Evolutionary conservation across 1,140 invertebrate genomes (phyloP).

Genomic region (Watersipora subatra): DNA sequence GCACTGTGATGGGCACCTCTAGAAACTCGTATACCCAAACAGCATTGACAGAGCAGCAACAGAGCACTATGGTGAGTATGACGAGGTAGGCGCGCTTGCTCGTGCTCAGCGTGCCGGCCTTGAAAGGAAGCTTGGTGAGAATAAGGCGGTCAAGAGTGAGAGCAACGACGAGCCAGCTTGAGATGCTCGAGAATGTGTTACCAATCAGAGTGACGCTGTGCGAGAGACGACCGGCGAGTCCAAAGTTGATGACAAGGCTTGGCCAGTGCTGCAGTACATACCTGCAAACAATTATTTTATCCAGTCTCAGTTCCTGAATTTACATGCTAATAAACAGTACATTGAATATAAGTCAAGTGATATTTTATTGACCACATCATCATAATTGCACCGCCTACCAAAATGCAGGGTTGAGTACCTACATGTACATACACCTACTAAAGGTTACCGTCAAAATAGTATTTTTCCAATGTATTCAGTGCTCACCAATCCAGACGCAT

Average conservation of each 20-base stretch:
- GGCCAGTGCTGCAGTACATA: background rate
- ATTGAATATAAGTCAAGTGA: background rate
- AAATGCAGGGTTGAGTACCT: too few species aligned
- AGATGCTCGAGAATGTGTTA: background rate
- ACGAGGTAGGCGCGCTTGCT: background rate
- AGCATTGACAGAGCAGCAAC: background rate
- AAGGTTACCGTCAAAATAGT: too few species aligned
- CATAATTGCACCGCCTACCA: too few species aligned
- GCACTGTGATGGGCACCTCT: background rate
- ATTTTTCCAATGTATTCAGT: too few species aligned
- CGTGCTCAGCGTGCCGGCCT: background rate
- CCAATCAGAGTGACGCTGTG: background rate
- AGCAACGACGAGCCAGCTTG: background rate
- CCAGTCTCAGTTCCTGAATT: background rate
- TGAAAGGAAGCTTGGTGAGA: background rate
- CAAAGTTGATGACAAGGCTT: background rate
- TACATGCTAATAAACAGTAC: background rate
- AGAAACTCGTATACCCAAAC: background rate
- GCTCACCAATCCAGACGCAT: too few species aligned
- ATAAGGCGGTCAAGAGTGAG: background rate
- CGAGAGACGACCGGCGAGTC: background rate
- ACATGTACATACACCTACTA: too few species aligned
- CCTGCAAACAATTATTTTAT: background rate
- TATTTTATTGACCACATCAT: background rate
- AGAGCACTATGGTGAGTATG: background rate